phyloP scores from a whole-genome alignment of 2,797 vertebrate genomes.

The Rhabdophis nuchalis region DNA sequence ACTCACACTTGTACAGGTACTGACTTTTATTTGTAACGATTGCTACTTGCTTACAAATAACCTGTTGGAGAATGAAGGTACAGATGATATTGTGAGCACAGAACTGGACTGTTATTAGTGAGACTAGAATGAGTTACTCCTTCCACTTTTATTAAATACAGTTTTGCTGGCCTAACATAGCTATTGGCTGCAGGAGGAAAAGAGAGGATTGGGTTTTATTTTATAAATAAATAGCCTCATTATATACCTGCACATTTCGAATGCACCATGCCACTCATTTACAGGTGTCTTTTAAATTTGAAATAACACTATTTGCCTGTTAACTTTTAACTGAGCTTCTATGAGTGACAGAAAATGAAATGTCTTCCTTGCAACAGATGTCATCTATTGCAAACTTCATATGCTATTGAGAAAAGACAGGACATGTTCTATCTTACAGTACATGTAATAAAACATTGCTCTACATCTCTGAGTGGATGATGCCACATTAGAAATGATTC shows the following conservation, averaged over 20 bases:
- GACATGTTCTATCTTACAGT: background rate
- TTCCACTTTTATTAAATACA: background rate
- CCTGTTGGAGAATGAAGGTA: background rate
- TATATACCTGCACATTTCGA: background rate
- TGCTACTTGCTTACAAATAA: background rate
- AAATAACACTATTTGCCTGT: constrained; percentile 3
- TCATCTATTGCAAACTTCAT: background rate
- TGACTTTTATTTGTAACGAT: background rate
- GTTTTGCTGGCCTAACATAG: background rate
- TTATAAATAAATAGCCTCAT: constrained; percentile 6
- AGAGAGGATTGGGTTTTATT: constrained; percentile 9
- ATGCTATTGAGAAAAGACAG: constrained; percentile 7
- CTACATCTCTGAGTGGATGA: constrained; percentile 17
- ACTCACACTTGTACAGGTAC: too few species aligned
- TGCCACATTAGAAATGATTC: background rate
- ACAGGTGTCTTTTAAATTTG: background rate
- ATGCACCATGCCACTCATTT: background rate
- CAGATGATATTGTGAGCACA: background rate
- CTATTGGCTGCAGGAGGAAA: background rate
- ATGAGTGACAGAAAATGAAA: constrained; percentile 18
- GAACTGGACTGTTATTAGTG: background rate
- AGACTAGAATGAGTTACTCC: background rate
- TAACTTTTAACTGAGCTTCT: background rate
- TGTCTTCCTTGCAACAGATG: constrained; percentile 7
- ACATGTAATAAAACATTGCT: constrained; percentile 7